A percentile compares a stretch with the other conserved stretches of the same genome.
These are phyloP conservation scores for Chesias legatella DNA, from an alignment of 2,888 invertebrate species.

Conservation along the genomic window DNA sequence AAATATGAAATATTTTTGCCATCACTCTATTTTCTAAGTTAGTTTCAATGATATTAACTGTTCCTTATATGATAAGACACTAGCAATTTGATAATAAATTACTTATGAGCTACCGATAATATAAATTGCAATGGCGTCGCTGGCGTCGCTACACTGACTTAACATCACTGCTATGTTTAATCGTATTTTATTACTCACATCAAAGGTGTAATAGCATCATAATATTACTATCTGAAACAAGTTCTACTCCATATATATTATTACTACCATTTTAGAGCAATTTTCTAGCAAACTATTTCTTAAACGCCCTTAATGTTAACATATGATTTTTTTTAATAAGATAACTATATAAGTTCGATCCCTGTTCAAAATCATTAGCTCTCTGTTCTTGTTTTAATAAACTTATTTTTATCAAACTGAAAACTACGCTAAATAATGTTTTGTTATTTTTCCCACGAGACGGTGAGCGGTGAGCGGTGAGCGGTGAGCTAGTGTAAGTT, in stretches of 20 bases:
- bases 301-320: background rate
- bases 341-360: too few species aligned
- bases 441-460: slow-evolving; percentile 45
- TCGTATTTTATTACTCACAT: background rate
- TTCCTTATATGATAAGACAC: slow-evolving; percentile 4
- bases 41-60: too few species aligned
- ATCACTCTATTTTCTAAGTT: too few species aligned
- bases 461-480: slow-evolving; percentile 33
- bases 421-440: slow-evolving; percentile 10
- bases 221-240: slow-evolving; percentile 11
- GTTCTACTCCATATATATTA: background rate
- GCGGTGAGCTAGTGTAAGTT: slow-evolving; percentile 36
- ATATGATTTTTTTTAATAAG: too few species aligned
- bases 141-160: slow-evolving; percentile 1
- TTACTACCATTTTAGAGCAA: slow-evolving; percentile 6
- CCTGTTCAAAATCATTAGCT: slow-evolving; percentile 11
- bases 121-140: slow-evolving; percentile 7
- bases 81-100: slow-evolving; percentile 11
- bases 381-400: too few species aligned
- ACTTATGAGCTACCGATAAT: slow-evolving; percentile 6
- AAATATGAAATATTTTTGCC: too few species aligned
- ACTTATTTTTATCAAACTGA: too few species aligned
- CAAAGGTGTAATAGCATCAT: slow-evolving; percentile 7
- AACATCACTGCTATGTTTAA: slow-evolving; percentile 4
- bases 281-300: slow-evolving; percentile 1